Base-by-base conservation (phyloP, 2,113 vertebrate genomes). In the Pollimyrus isidori region DNA sequence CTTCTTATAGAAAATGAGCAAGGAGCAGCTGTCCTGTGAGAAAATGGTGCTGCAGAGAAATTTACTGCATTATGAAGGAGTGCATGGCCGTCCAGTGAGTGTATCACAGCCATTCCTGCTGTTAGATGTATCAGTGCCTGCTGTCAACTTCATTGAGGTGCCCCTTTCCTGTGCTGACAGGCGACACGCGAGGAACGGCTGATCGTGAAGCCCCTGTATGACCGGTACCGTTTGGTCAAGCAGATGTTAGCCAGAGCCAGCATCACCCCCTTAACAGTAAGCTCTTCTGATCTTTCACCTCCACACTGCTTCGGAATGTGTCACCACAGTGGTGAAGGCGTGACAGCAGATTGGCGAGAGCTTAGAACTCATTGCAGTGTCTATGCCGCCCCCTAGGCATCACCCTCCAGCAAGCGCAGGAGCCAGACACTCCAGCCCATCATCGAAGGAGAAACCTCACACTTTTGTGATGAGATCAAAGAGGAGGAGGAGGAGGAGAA, bases 381-480 rank as follows among this genome's bases (percentile, higher is more conserved):
- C 35, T 23, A 13, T 89, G 21, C 0, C 17, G 48, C 87, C 90
- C 56, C 91, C 49, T 90, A 99, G 98, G 97, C 97, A 7, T 99
- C 98, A 19, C 98, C 98, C 48, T 98, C 98, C 82, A 97, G 97
- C 73, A 99, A 99, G 94, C 96, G 98, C 88, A 95, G 98, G 30
- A 96, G 93, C 91, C 98, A 99, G 92, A 97, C 95, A 93, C 95
- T 99, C 90, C 98, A 99, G 92, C 98, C 98, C 91, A 99, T 99
- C 94, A 99, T 99, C 58, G 98, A 99, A 95, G 98, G 98, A 0
- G 98, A 99, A 96, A 99, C 98, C 1, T 96, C 98, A 87, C 98
- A 99, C 92, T 99, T 99, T 92, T 99, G 98, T 94, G 98, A 98
- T 92, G 98, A 99, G 95, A 97, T 99, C 91, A 96, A 98, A 96